phyloP scores from a whole-genome alignment of 2,113 vertebrate species.

The Zosterops lateralis region DNA sequence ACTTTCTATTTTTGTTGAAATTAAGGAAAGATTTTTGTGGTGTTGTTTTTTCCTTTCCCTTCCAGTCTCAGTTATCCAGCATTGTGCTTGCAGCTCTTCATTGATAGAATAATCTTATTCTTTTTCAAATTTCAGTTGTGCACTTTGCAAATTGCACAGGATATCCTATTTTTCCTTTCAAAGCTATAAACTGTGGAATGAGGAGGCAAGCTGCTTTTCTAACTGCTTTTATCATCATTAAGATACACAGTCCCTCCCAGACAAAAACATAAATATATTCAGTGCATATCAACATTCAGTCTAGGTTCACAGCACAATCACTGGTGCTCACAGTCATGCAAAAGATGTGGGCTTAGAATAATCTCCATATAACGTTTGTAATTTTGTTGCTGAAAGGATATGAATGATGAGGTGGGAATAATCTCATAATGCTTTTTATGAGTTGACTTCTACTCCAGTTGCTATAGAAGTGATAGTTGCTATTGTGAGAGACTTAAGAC shows the following conservation, averaged over 20 bases:
- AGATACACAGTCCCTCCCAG: neutral
- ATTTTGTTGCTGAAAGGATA: neutral
- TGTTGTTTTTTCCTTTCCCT: neutral
- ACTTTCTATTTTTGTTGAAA: neutral
- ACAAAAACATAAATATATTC: neutral
- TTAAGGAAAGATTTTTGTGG: neutral
- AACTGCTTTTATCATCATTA: conserved; percentile 10
- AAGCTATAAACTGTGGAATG: neutral
- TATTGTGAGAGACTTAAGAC: neutral
- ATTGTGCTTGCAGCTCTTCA: neutral
- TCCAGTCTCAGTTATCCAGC: neutral
- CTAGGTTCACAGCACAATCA: neutral
- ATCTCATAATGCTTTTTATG: neutral
- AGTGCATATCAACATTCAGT: neutral
- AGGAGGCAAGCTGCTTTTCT: conserved; percentile 3
- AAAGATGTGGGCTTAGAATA: neutral
- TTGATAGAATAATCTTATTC: neutral
- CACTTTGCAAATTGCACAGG: neutral
- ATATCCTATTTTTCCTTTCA: neutral
- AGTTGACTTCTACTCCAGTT: neutral
- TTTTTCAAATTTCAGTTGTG: neutral
- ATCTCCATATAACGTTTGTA: neutral
- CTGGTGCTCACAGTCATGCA: neutral
- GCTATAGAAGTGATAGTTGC: neutral
- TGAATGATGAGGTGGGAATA: neutral